Evolutionary conservation across 2,113 vertebrate genomes (phyloP), one percentile per base, ranked within the genome.

Genomic region (Anseranas semipalmata): DNA sequence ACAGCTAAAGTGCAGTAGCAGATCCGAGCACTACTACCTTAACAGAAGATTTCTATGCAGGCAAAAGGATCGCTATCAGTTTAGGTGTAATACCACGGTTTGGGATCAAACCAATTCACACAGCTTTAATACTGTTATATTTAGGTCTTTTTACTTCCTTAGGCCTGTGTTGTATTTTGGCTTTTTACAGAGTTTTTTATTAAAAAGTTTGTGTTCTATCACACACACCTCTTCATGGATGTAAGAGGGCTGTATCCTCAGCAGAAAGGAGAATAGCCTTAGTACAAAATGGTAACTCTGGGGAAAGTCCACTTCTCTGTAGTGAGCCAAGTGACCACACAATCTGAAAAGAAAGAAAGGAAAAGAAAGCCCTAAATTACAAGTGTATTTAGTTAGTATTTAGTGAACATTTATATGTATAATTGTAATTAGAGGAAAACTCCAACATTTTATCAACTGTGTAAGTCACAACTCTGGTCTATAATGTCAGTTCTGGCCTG

Each of bases 181-280:
- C 86, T 96, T 97, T 60, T 76, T 90, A 75, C 1, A 71, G 43
- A 97, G 91, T 72, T 93, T 97, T 92, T 88, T 88, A 89, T 96
- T 72, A 91, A 98, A 98, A 72, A 98, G 97, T 67, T 95, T 97
- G 63, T 98, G 97, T 95, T 98, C 98, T 93, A 98, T 90, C 76
- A 94, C 75, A 93, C 97, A 98, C 66, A 98, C 98, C 85, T 98
- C 98, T 3, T 98, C 97, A 60, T 98, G 98, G 68, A 98, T 96
- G 25, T 85, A 65, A 68, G 97, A 98, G 9, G 97, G 87, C 59
- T 98, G 95, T 75, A 98, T 90, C 86, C 97, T 96, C 60, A 98
- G 95, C 43, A 98, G 91, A 90, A 98, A 98, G 74, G 98, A 97
- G 89, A 98, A 98, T 55, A 98, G 94, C 16, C 92, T 95, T 53